Conservation (phyloP, 2,888 invertebrate genomes). For the Andrena trimmerana region DNA sequence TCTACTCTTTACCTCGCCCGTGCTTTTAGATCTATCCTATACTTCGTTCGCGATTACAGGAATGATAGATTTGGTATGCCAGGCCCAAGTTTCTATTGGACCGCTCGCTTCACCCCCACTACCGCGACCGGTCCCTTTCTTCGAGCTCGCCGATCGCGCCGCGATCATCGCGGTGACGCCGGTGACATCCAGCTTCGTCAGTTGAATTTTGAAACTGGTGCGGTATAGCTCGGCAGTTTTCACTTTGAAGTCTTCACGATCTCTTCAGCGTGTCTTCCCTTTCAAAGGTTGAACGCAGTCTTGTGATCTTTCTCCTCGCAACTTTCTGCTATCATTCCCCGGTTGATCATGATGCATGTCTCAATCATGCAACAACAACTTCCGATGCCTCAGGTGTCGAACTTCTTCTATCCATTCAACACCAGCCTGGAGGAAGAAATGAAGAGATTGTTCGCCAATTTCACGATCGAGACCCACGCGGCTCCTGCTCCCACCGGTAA, state of each 20-base stretch:
- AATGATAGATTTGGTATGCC: not conserved
- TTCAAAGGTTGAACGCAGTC: not conserved
- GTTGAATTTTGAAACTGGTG: conserved; percentile 53
- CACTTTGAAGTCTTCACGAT: not conserved
- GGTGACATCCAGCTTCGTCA: conserved; percentile 44
- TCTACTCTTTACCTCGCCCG: too few relatives aligned
- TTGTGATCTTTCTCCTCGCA: not conserved
- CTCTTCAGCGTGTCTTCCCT: not conserved
- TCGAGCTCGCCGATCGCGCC: conserved; percentile 22
- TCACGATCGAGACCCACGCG: conserved; percentile 28
- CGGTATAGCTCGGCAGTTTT: not conserved
- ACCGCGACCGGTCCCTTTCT: conserved; percentile 52
- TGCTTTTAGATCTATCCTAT: too few relatives aligned
- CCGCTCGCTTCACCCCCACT: conserved; percentile 39
- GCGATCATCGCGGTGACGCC: conserved; percentile 30
- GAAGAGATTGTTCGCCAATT: conserved; percentile 75
- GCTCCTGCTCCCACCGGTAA: conserved; percentile 67
- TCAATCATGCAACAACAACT: conserved; percentile 51
- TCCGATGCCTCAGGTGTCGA: conserved; percentile 67
- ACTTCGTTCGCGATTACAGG: not conserved
- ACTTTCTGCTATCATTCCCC: not conserved
- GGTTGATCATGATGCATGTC: conserved; percentile 37
- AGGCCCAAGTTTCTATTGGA: conserved; percentile 33
- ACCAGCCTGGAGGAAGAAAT: conserved; percentile 80
- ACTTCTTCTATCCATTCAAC: conserved; percentile 78